These are phyloP conservation scores for Apodemus speciosus DNA, from an alignment of 2,113 vertebrate species.

Conservation along the genomic window DNA sequence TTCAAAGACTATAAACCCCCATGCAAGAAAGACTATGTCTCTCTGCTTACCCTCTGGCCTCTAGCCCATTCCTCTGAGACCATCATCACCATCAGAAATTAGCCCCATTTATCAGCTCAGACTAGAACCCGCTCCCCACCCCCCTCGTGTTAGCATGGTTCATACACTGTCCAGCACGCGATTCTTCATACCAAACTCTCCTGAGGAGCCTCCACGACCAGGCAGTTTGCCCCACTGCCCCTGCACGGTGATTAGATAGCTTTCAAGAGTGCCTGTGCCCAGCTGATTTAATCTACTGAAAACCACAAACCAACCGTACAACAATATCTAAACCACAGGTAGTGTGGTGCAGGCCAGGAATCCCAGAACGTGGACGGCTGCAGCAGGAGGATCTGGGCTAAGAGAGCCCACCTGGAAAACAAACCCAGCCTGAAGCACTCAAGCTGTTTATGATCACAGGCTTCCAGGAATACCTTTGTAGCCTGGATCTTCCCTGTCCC, in stretches of 20 bases:
- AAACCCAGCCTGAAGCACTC: background rate
- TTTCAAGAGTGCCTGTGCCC: background rate
- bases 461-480: background rate
- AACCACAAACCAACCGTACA: background rate
- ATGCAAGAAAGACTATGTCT: background rate
- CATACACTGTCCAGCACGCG: background rate
- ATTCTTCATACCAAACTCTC: background rate
- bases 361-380: background rate
- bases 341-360: background rate
- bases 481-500: background rate
- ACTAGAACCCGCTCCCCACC: fast-evolving
- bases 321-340: background rate
- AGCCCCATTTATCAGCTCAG: background rate
- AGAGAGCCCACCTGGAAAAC: background rate
- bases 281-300: background rate
- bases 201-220: background rate
- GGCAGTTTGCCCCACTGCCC: background rate
- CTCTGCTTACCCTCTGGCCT: background rate
- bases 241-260: background rate
- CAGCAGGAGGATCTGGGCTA: background rate
- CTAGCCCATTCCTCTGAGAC: background rate
- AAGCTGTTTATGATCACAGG: background rate
- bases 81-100: background rate
- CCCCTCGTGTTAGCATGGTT: fast-evolving
- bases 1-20: background rate